These are phyloP conservation scores for Caenorhabditis panamensis DNA, from an alignment of 2,888 invertebrate genomes.

Conservation along the genomic window DNA sequence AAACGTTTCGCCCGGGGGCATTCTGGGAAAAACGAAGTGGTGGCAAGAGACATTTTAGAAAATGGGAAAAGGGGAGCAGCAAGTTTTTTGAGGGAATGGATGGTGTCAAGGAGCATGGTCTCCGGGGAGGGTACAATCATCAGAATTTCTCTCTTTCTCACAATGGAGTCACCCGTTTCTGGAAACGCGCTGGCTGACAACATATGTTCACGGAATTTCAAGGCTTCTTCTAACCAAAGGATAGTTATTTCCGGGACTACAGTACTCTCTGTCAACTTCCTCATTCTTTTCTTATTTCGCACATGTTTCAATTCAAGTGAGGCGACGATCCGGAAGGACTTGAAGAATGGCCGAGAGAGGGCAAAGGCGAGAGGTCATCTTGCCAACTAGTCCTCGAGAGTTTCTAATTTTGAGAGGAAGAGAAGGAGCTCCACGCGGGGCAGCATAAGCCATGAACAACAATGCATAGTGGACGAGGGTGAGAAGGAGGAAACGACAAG, in stretches of 20 bases:
- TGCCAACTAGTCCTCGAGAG: conserved; percentile 14
- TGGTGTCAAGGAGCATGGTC: background rate
- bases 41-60: background rate
- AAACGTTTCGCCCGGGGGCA: conserved; percentile 12
- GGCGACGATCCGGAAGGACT: conserved; percentile 25
- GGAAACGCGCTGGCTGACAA: background rate
- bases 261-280: background rate
- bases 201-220: background rate
- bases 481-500: conserved; percentile 19
- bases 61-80: background rate
- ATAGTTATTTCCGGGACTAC: no score
- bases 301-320: conserved; percentile 5
- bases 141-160: background rate
- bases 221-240: no score
- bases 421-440: conserved; percentile 3
- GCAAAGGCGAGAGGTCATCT: conserved; percentile 12
- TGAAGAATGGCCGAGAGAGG: conserved; percentile 2
- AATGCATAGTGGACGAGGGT: conserved; percentile 20
- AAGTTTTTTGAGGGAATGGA: background rate
- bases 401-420: conserved; percentile 31
- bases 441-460: background rate
- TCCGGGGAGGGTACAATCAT: background rate
- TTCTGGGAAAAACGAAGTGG: conserved; percentile 1
- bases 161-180: background rate
- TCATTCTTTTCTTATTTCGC: background rate